phyloP scores from a whole-genome alignment of 2,888 invertebrate genomes.

The Megastigmus dorsalis region DNA sequence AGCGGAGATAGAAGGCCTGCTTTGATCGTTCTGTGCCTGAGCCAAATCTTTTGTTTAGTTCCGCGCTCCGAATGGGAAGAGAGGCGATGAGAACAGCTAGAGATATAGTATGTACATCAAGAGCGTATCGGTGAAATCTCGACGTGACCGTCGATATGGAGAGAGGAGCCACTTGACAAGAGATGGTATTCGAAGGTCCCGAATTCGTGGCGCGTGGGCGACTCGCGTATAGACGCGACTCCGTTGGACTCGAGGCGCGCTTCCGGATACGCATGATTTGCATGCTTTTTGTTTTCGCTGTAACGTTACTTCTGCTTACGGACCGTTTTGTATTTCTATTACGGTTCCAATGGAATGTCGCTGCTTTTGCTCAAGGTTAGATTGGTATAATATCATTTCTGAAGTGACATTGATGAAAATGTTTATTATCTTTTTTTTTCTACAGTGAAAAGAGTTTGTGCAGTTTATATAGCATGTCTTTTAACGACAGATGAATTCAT shows the following conservation, averaged over 20 bases:
- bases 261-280: slow-evolving; percentile 14
- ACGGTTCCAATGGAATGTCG: no score
- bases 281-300: not conserved
- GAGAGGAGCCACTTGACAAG: not conserved
- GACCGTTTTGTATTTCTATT: no score
- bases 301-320: not conserved
- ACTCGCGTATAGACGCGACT: no score
- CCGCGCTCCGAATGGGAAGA: slow-evolving; percentile 13
- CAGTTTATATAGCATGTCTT: no score
- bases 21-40: slow-evolving; percentile 11
- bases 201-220: not conserved
- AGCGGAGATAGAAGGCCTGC: no score
- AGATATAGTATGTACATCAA: not conserved
- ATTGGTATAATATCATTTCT: no score
- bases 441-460: no score
- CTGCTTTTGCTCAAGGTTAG: no score
- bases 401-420: no score
- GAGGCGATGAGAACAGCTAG: not conserved
- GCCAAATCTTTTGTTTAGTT: slow-evolving; percentile 24
- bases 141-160: slow-evolving; percentile 24
- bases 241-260: not conserved
- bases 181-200: not conserved
- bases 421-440: no score
- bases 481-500: no score
- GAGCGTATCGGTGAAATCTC: slow-evolving; percentile 8